Conservation (phyloP, 2,888 invertebrate species). For the Cyrtodaria siliqua region DNA sequence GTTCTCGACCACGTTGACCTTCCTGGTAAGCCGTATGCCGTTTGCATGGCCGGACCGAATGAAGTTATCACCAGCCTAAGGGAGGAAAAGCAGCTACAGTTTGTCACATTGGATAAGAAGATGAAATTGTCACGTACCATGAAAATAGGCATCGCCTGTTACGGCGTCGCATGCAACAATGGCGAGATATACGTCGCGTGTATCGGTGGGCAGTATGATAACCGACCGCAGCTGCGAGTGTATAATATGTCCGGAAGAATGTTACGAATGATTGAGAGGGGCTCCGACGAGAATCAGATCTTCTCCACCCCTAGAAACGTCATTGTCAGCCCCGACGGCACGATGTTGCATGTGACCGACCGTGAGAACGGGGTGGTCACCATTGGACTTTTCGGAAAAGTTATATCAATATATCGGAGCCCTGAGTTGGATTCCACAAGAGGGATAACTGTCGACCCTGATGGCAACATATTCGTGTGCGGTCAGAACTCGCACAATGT, state of each 20-base stretch:
- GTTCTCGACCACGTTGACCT: conserved; percentile 54
- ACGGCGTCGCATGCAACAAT: conserved; percentile 45
- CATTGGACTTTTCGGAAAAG: conserved; percentile 30
- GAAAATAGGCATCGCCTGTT: conserved; percentile 51
- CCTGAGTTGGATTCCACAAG: conserved; percentile 43
- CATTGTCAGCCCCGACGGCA: conserved; percentile 50
- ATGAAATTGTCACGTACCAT: conserved; percentile 32
- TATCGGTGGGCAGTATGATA: conserved; percentile 55
- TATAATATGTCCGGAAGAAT: conserved; percentile 59
- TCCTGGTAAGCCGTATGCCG: conserved; percentile 58
- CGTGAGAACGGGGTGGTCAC: conserved; percentile 55
- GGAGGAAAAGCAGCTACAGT: conserved; percentile 55
- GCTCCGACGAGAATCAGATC: conserved; percentile 32
- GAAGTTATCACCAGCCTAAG: conserved; percentile 43
- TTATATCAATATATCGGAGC: conserved; percentile 34
- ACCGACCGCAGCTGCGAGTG: conserved; percentile 53
- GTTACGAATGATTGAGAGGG: conserved; percentile 48
- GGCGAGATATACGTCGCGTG: conserved; percentile 51
- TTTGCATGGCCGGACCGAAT: conserved; percentile 43
- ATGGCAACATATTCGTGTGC: conserved; percentile 52
- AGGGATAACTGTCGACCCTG: conserved; percentile 46
- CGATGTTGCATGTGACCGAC: conserved; percentile 58
- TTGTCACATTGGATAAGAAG: conserved; percentile 52
- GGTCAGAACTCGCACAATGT: conserved; percentile 60
- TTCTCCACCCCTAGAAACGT: conserved; percentile 58